phyloP scores from a whole-genome alignment of 92 coral and sea anemone species.

The Epizoanthus ramosus region DNA sequence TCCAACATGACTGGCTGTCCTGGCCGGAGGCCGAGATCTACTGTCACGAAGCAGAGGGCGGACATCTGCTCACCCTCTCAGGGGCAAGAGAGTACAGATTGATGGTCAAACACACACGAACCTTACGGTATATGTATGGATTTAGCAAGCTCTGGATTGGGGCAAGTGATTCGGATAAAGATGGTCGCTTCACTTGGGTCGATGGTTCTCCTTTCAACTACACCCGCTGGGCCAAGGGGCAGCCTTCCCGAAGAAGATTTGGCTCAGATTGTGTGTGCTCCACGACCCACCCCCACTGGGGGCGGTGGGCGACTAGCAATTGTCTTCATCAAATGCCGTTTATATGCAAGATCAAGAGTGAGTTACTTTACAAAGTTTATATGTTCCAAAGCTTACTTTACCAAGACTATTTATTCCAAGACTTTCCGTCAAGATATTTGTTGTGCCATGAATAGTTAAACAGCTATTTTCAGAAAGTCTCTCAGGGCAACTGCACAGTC shows the following conservation, averaged over 20 bases:
- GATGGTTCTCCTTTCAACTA: conserved; percentile 60
- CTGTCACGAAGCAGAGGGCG: conserved; percentile 76
- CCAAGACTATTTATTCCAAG: too few species aligned
- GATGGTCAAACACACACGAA: conserved; percentile 35
- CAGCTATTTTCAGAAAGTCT: too few species aligned
- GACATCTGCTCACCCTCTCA: conserved; percentile 61
- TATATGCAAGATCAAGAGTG: conserved; percentile 75
- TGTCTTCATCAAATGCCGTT: conserved; percentile 70
- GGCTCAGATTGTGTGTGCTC: conserved; percentile 70
- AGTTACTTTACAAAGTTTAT: not conserved
- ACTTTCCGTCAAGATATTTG: too few species aligned
- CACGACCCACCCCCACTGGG: conserved; percentile 56
- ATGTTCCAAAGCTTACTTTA: too few species aligned
- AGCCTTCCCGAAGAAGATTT: conserved; percentile 57
- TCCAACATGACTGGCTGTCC: conserved; percentile 67
- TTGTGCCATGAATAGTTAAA: too few species aligned
- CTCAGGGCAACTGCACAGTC: too few species aligned
- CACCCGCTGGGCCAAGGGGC: conserved; percentile 69
- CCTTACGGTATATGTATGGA: conserved; percentile 59
- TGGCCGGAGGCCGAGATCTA: conserved; percentile 87
- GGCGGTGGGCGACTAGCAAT: conserved; percentile 64
- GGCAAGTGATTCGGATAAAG: conserved; percentile 60
- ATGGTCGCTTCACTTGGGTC: conserved; percentile 63
- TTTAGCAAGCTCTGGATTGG: conserved; percentile 78
- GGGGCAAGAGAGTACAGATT: conserved; percentile 37